phyloP scores from a whole-genome alignment of 2,888 invertebrate genomes.

The Drosophila buzzatii region DNA sequence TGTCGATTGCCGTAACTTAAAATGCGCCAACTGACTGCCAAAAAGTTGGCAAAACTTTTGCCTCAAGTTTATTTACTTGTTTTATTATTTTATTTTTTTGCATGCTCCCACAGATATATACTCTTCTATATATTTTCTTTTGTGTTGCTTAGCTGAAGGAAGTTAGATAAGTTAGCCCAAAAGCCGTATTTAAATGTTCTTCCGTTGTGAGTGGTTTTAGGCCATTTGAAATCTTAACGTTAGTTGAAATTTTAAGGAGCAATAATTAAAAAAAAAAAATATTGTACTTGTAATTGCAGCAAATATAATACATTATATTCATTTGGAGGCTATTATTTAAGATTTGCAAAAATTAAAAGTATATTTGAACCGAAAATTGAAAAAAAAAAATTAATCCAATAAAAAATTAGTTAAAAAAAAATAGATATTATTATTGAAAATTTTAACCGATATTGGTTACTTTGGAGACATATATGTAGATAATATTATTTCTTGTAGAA shows the following conservation, averaged over 20 bases:
- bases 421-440: no score
- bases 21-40: constrained; percentile 79
- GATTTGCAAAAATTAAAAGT: no score
- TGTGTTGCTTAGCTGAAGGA: constrained; percentile 32
- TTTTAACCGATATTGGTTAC: no score
- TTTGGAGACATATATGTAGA: no score
- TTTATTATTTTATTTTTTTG: constrained; percentile 54
- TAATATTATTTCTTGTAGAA: no score
- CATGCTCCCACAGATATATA: background rate
- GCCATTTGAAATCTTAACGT: background rate
- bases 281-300: background rate
- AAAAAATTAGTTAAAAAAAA: no score
- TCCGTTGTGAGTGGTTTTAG: background rate
- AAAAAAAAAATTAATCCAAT: no score
- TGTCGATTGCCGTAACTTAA: constrained; percentile 77
- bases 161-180: constrained; percentile 2
- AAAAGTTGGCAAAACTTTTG: constrained; percentile 74
- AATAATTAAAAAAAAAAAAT: background rate
- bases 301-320: background rate
- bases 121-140: constrained; percentile 7
- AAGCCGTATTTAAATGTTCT: constrained; percentile 15
- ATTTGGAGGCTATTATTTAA: no score
- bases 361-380: no score
- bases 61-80: constrained; percentile 75
- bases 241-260: background rate